phyloP scores from a whole-genome alignment of 2,797 vertebrate species.

The Coreius guichenoti region DNA sequence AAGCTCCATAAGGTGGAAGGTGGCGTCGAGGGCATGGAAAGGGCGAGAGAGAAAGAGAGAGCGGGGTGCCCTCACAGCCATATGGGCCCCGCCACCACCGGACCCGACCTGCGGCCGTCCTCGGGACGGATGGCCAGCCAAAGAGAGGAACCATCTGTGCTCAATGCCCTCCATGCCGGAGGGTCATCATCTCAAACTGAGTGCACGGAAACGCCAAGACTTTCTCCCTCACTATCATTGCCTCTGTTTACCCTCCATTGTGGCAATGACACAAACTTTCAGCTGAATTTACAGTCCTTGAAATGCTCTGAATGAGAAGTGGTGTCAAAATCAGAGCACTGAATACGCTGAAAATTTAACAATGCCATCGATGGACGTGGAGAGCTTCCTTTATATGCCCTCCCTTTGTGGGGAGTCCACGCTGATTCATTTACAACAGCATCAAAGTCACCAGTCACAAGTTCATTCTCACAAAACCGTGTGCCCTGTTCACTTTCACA shows the following conservation, averaged over 20 bases:
- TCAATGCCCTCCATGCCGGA: constrained; percentile 58
- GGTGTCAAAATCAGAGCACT: neutral
- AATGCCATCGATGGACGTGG: neutral
- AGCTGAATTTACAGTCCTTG: constrained; percentile 2
- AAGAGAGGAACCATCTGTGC: constrained; percentile 63
- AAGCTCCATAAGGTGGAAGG: constrained; percentile 72
- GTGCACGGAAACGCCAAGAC: constrained; percentile 51
- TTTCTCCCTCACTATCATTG: neutral
- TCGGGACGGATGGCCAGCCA: constrained; percentile 50
- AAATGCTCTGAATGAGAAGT: constrained; percentile 1
- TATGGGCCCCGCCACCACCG: constrained; percentile 57
- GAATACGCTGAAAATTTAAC: neutral
- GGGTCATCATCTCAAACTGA: constrained; percentile 63
- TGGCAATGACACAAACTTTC: constrained; percentile 5
- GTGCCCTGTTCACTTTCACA: constrained; percentile 32
- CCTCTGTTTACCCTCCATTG: constrained; percentile 33
- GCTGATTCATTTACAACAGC: constrained; percentile 18
- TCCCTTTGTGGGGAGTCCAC: neutral
- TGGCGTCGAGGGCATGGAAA: constrained; percentile 71
- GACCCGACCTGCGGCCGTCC: constrained; percentile 51
- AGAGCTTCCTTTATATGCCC: neutral
- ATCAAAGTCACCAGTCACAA: constrained; percentile 44
- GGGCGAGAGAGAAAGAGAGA: constrained; percentile 67
- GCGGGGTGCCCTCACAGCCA: constrained; percentile 62
- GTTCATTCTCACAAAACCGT: constrained; percentile 22